Conservation (phyloP, 2,888 invertebrate genomes). For the Mantis religiosa region DNA sequence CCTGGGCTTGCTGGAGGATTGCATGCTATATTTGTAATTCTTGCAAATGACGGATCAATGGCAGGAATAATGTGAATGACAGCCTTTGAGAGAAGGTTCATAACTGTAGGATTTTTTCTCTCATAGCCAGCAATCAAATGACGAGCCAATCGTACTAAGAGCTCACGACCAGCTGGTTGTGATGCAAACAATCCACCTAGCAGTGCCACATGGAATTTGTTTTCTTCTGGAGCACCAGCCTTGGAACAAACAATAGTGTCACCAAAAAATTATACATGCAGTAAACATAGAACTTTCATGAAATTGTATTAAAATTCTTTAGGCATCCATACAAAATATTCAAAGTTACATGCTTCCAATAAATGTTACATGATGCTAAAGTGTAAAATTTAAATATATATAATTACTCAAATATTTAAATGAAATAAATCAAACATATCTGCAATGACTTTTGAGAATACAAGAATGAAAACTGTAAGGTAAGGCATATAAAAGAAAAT, state of each 20-base stretch:
- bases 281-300: too few species aligned
- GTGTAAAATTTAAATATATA: too few species aligned
- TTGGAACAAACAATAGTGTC: conserved; percentile 41
- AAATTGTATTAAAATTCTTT: too few species aligned
- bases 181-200: conserved; percentile 77
- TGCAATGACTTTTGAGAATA: too few species aligned
- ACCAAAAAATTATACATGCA: too few species aligned
- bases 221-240: conserved; percentile 74
- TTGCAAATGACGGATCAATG: conserved; percentile 55
- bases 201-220: conserved; percentile 78
- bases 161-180: conserved; percentile 80
- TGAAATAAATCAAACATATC: too few species aligned
- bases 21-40: not conserved
- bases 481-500: not conserved
- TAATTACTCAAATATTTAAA: too few species aligned
- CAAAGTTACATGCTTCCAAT: too few species aligned
- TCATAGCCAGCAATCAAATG: conserved; percentile 71
- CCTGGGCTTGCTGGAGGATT: conserved; percentile 36
- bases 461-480: too few species aligned
- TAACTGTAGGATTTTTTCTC: conserved; percentile 56
- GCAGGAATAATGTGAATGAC: conserved; percentile 78
- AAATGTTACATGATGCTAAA: too few species aligned
- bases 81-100: conserved; percentile 61
- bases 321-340: too few species aligned
- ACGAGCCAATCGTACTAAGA: conserved; percentile 74